These are phyloP conservation scores for Synanthedon myopaeformis DNA, from an alignment of 2,888 invertebrate species.

Conservation along the genomic window DNA sequence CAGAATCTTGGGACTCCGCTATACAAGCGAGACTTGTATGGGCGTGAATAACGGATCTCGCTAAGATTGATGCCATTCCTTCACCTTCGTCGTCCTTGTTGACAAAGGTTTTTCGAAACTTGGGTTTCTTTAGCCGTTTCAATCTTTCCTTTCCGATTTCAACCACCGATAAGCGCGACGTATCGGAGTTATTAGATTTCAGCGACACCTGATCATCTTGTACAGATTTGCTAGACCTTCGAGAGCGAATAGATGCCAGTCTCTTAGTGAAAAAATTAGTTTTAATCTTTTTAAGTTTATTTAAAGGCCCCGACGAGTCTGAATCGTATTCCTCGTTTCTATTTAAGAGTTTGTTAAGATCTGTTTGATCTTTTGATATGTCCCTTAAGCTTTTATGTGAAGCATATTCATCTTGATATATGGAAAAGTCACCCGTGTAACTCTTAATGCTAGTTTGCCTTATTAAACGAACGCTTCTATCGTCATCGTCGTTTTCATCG, in stretches of 20 bases:
- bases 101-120: conserved; percentile 36
- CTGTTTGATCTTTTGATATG: conserved; percentile 53
- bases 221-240: conserved; percentile 57
- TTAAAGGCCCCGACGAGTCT: conserved; percentile 58
- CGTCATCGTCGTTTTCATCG: conserved; percentile 34
- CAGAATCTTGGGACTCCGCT: conserved; percentile 65
- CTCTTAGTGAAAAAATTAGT: conserved; percentile 72
- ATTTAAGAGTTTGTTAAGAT: conserved; percentile 59
- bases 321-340: conserved; percentile 60
- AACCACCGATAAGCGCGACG: conserved; percentile 50
- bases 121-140: conserved; percentile 50
- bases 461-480: conserved; percentile 39
- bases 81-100: conserved; percentile 61
- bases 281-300: conserved; percentile 73
- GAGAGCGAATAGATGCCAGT: conserved; percentile 71
- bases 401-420: conserved; percentile 48
- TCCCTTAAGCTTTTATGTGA: conserved; percentile 47
- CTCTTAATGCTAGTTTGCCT: conserved; percentile 40
- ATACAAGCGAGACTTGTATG: conserved; percentile 71
- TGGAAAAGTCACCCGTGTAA: conserved; percentile 40
- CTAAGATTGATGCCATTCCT: conserved; percentile 75
- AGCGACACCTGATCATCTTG: conserved; percentile 65
- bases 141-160: conserved; percentile 56
- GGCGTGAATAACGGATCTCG: conserved; percentile 73
- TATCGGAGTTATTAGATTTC: conserved; percentile 62